Percentiles rank a stretch among this genome's conserved stretches.
phyloP scores from a whole-genome alignment of 2,113 vertebrate genomes.

The Clarias macrocephalus region DNA sequence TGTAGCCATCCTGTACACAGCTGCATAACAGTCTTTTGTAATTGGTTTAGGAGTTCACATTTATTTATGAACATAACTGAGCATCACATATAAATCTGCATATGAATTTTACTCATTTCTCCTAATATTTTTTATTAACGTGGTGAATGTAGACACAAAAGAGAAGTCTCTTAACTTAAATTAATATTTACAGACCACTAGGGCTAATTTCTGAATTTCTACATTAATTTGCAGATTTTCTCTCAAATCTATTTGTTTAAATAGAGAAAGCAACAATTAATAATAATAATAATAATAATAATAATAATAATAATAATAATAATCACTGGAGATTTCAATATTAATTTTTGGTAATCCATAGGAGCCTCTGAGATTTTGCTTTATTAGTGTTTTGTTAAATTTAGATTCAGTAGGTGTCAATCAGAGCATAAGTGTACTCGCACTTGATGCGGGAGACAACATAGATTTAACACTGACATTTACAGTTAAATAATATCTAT shows the following conservation, averaged over 20 bases:
- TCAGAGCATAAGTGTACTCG: neutral
- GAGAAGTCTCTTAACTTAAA: neutral
- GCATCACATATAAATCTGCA: neutral
- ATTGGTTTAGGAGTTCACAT: neutral
- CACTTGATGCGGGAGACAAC: neutral
- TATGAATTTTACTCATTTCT: neutral
- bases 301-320: too few relatives aligned
- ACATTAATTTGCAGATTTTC: neutral
- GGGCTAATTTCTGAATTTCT: neutral
- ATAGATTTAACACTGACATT: neutral
- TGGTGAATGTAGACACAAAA: neutral
- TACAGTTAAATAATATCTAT: neutral
- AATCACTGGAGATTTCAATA: neutral
- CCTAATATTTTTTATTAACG: neutral
- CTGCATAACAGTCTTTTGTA: neutral
- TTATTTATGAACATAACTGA: neutral
- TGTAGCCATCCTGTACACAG: neutral
- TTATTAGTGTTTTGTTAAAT: neutral
- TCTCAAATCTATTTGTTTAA: neutral
- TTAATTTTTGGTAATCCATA: neutral
- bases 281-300: too few relatives aligned
- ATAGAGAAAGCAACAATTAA: neutral
- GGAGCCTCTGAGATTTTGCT: neutral
- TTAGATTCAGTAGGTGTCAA: neutral
- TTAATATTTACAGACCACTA: neutral